Percentiles rank a stretch among this genome's conserved stretches.
Conservation (phyloP, 1,140 invertebrate species). For the Maconellicoccus hirsutus region DNA sequence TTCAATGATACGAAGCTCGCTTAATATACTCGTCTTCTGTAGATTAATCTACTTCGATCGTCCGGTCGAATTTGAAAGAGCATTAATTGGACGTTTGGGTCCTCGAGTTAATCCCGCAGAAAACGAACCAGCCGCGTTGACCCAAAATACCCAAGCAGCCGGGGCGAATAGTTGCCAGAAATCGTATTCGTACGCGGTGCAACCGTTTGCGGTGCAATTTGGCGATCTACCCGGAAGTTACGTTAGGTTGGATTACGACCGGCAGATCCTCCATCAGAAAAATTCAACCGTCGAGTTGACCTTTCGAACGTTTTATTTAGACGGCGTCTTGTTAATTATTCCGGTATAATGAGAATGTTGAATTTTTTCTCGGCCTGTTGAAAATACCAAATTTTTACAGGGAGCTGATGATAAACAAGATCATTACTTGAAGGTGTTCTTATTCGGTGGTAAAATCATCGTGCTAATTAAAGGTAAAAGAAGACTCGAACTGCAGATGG, state of each 20-base stretch:
- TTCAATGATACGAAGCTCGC: background rate
- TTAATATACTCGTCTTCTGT: constrained; percentile 27
- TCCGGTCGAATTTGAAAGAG: constrained; percentile 51
- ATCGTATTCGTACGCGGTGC: constrained; percentile 58
- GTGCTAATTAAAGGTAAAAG: constrained; percentile 53
- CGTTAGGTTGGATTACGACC: constrained; percentile 51
- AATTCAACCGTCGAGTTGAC: constrained; percentile 66
- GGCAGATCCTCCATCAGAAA: constrained; percentile 46
- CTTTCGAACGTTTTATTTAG: constrained; percentile 72
- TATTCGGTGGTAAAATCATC: constrained; percentile 57
- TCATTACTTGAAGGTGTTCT: constrained; percentile 57
- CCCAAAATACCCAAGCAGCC: constrained; percentile 23
- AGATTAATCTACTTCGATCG: constrained; percentile 52
- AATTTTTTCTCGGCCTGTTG: background rate
- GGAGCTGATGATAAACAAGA: constrained; percentile 50
- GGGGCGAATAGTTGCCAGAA: constrained; percentile 42
- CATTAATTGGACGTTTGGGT: constrained; percentile 54
- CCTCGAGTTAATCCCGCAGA: constrained; percentile 32
- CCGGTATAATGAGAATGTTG: constrained; percentile 49
- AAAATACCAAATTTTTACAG: constrained; percentile 34
- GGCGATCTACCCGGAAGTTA: constrained; percentile 68
- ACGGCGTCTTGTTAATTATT: constrained; percentile 66
- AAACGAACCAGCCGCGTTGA: background rate
- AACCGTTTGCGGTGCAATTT: constrained; percentile 72
- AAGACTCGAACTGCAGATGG: constrained; percentile 48